Conservation (phyloP, 2,113 vertebrate species). For the Tachysurus fulvidraco region DNA sequence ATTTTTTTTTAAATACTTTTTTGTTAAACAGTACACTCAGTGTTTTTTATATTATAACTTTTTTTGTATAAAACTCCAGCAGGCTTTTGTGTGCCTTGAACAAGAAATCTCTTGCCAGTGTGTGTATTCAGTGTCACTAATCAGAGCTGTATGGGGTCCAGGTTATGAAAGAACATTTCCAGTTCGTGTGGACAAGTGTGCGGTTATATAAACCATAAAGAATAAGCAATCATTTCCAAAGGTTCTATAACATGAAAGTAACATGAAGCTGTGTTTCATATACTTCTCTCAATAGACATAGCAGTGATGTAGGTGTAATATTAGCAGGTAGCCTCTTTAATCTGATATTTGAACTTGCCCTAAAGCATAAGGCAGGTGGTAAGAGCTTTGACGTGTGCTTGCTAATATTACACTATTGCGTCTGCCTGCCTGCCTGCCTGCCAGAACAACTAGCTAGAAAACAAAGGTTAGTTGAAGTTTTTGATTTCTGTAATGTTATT, state of each 20-base stretch:
- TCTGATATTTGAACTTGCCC: slow-evolving; percentile 4
- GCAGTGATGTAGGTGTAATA: slow-evolving; percentile 7
- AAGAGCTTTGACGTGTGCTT: not conserved
- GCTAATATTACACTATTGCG: not conserved
- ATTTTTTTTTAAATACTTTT: not conserved
- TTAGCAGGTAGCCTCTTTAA: not conserved
- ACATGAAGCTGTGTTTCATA: not conserved
- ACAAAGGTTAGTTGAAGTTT: not conserved
- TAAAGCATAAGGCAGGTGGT: not conserved
- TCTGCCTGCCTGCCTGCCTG: not conserved
- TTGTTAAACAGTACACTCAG: not conserved
- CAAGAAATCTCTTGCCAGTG: not conserved
- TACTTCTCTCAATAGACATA: not conserved
- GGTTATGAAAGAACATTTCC: not conserved
- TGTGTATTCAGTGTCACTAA: not conserved
- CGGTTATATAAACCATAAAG: not conserved
- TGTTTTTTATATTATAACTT: not conserved
- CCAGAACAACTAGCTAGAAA: not conserved
- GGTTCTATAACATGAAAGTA: not conserved
- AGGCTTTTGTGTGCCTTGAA: not conserved
- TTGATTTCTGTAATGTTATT: not conserved
- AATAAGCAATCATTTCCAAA: not conserved
- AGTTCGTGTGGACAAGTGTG: not conserved
- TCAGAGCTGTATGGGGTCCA: not conserved
- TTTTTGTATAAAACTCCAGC: not conserved